Conservation (phyloP, 2,888 invertebrate species). For the Polyploca ridens region DNA sequence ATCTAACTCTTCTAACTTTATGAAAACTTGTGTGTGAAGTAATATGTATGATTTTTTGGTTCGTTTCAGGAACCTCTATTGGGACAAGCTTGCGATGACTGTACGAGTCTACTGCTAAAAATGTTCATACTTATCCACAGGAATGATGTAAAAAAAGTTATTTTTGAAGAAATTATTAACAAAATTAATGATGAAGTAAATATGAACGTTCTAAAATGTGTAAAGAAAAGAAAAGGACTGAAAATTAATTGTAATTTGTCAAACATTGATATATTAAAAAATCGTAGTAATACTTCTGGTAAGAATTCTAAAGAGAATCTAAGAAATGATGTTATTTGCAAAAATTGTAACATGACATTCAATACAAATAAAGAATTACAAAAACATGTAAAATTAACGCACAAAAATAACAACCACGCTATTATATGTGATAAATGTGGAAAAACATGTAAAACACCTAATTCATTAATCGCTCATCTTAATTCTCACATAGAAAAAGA, state of each 20-base stretch:
- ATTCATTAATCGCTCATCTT: slow-evolving; percentile 42
- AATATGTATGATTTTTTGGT: slow-evolving; percentile 7
- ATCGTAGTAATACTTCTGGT: background rate
- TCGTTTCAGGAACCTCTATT: slow-evolving; percentile 49
- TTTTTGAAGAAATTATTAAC: slow-evolving; percentile 26
- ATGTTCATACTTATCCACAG: slow-evolving; percentile 45
- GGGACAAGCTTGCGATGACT: slow-evolving; percentile 48
- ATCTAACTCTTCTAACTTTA: too few relatives aligned
- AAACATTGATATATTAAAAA: background rate
- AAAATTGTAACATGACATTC: slow-evolving; percentile 37
- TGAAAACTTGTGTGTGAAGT: too few relatives aligned
- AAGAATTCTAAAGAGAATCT: slow-evolving; percentile 11
- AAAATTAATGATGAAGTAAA: slow-evolving; percentile 35
- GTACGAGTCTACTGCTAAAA: slow-evolving; percentile 45
- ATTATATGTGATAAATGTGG: slow-evolving; percentile 50
- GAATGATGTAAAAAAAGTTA: slow-evolving; percentile 35
- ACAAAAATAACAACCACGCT: slow-evolving; percentile 27
- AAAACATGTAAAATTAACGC: slow-evolving; percentile 29
- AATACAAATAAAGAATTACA: slow-evolving; percentile 26
- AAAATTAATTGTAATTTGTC: background rate
- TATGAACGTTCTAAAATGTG: slow-evolving; percentile 14
- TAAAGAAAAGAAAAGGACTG: slow-evolving; percentile 17
- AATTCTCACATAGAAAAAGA: slow-evolving; percentile 43
- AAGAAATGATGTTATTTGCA: slow-evolving; percentile 17
- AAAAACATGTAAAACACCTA: slow-evolving; percentile 39